phyloP scores from a whole-genome alignment of 2,113 vertebrate species.

The Bambusicola thoracicus region DNA sequence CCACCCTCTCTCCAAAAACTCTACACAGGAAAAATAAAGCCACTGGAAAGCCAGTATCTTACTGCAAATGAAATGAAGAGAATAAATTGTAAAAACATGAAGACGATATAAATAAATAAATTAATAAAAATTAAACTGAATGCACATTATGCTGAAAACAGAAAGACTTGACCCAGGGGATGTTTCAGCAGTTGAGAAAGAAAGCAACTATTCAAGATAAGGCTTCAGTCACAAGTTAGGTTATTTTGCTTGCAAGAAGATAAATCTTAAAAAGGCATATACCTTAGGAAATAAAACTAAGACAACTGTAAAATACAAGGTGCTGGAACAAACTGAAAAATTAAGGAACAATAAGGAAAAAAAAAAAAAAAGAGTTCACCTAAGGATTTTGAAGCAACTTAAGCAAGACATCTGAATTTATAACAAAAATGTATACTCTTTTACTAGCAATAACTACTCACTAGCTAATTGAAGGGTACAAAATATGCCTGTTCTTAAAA shows the following conservation, averaged over 20 bases:
- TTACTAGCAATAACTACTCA: not conserved
- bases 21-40: not conserved
- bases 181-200: not conserved
- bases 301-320: not conserved
- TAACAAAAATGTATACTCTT: not conserved
- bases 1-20: fast-evolving
- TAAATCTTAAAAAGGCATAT: not conserved
- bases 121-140: not conserved
- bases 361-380: not conserved
- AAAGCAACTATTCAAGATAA: not conserved
- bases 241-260: not conserved
- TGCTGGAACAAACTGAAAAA: conserved; percentile 20
- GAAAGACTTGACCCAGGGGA: not conserved
- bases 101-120: not conserved
- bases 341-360: not conserved
- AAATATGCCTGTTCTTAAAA: not conserved
- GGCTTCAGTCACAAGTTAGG: not conserved
- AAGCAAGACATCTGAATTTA: not conserved
- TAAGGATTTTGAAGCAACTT: not conserved
- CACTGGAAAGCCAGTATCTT: not conserved
- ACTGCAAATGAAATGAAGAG: not conserved
- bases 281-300: not conserved
- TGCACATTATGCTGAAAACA: not conserved
- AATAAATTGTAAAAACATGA: not conserved
- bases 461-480: not conserved